phyloP scores from a whole-genome alignment of 2,888 invertebrate genomes.

The Apamea anceps region DNA sequence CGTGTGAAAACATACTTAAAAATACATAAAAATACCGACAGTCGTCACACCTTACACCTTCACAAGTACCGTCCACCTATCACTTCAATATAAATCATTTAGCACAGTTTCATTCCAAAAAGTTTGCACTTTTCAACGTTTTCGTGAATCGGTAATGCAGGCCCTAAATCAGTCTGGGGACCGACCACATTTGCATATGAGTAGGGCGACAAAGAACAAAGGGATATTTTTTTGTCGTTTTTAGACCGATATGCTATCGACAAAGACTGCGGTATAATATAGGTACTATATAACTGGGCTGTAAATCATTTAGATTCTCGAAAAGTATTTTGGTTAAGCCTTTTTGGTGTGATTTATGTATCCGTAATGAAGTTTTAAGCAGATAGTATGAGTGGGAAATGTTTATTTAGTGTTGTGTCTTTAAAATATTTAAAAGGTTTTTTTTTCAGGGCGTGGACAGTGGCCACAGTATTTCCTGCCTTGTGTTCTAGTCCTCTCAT shows the following conservation, averaged over 20 bases:
- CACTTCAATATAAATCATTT: conserved; percentile 63
- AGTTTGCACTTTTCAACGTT: conserved; percentile 79
- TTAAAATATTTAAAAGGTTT: background rate
- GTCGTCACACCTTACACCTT: background rate
- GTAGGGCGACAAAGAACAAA: conserved; percentile 89
- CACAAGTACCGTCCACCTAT: conserved; percentile 35
- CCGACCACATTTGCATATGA: conserved; percentile 86
- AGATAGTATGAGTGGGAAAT: conserved; percentile 32
- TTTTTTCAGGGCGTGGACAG: background rate
- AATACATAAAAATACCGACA: background rate
- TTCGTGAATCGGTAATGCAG: conserved; percentile 82
- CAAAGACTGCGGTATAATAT: conserved; percentile 76
- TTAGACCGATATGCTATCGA: conserved; percentile 83
- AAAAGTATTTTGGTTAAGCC: conserved; percentile 61
- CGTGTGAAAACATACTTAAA: background rate
- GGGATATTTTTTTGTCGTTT: conserved; percentile 74
- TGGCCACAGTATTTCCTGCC: background rate
- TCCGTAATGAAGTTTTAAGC: conserved; percentile 60
- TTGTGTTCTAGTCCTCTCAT: background rate
- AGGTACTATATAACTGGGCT: conserved; percentile 78
- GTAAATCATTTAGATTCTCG: conserved; percentile 81
- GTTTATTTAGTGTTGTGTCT: conserved; percentile 13
- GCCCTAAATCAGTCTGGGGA: conserved; percentile 84
- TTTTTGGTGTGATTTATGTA: conserved; percentile 67
- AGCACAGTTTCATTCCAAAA: conserved; percentile 57